Evolutionary conservation across 2,888 invertebrate genomes (phyloP).

Genomic region (Hanleya hanleyi): DNA sequence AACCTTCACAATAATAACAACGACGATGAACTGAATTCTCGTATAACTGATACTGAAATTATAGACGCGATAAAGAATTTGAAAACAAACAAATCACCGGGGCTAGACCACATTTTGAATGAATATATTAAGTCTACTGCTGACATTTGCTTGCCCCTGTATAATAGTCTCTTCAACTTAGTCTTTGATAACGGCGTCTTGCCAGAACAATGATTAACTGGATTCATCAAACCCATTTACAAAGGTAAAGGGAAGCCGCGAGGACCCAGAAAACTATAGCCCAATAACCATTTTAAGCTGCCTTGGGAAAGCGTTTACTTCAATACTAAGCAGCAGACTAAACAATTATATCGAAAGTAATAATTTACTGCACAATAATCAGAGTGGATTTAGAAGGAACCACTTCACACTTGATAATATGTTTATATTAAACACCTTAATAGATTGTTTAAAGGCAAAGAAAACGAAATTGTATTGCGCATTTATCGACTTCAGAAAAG

Average conservation of each 20-base stretch:
- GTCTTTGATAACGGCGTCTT: background rate
- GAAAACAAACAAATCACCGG: slow-evolving; percentile 1
- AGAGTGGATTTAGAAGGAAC: background rate
- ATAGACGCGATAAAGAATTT: background rate
- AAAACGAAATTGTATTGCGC: background rate
- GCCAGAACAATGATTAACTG: background rate
- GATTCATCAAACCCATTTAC: background rate
- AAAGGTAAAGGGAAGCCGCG: background rate
- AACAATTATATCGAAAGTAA: background rate
- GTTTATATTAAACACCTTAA: background rate
- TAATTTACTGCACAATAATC: background rate
- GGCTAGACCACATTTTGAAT: background rate
- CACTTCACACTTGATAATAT: background rate
- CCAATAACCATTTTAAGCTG: background rate
- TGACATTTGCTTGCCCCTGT: background rate
- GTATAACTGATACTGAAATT: no score
- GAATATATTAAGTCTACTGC: background rate
- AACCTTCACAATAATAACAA: no score
- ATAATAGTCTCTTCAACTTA: background rate
- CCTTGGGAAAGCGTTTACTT: background rate
- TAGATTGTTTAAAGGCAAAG: background rate
- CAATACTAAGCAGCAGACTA: background rate
- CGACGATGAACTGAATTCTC: no score
- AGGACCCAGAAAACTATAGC: slow-evolving; percentile 1
- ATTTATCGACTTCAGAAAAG: slow-evolving; percentile 2